Base-by-base conservation (phyloP, 1,140 invertebrate species). In the Drosophila lini region DNA sequence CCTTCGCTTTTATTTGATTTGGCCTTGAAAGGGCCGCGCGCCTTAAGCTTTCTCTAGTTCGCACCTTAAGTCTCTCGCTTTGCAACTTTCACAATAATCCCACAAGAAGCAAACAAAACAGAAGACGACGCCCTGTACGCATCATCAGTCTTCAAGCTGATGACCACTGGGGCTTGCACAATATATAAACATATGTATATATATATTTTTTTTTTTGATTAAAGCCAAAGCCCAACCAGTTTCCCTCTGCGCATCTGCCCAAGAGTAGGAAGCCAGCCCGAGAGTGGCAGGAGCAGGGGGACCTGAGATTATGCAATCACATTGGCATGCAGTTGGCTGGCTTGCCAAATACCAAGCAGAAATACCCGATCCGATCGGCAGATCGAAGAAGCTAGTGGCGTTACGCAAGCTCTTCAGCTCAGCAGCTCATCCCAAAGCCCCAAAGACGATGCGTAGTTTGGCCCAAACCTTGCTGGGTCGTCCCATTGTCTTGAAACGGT, bases 211-310 rank as follows among this genome's bases (percentile, higher is more conserved):
- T 53, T 57, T 65, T 81, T 80, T 70, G 60, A 85, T 79, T 65
- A 64, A 85, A 74, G 42, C n/a, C 52, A 25, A 38, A 55, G 19
- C 19, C 61, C 45, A 85, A 85, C 81, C 81, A 74, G 82, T 85
- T 85, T 85, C 25, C 9, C 36, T 19, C 45, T 10, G 65, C 68
- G 65, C 68, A 71, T 71, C 68, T 71, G 52, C 68, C 52, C 7
- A 15, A 10, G 25, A 59, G 28, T 15, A n/a, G 40, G 40, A 16
- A 45, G 22, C 40, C 4, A 45, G 22, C 42, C 3, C 47, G 52
- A 55, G 19, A 45, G 28, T 36, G 34, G 64, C 15, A 44, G 48
- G 38, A 41, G 42, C 22, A 10, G 32, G 36, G 22, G 22, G n/a
- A 40, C 7, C 31, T 40, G 31, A 6, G 38, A 63, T 81, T 81